Evolutionary conservation across 2,888 invertebrate species (phyloP), one percentile per base, ranked within the genome.

Genomic region (Drosophila fungiperda): DNA sequence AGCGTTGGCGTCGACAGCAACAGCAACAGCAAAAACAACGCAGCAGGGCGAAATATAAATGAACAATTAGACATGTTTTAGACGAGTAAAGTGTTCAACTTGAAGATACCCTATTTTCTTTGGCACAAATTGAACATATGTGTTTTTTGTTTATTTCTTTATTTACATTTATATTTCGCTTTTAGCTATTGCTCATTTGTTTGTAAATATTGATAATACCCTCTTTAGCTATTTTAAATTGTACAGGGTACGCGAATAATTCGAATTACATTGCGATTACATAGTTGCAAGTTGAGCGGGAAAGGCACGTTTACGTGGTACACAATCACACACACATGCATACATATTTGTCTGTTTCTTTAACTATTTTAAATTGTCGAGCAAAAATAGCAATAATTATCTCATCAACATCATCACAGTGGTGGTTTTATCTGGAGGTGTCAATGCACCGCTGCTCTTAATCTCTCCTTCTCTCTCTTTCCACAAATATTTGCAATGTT

Each of bases 401-500:
- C 15, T 45, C 23, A 45, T 45, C 12, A 23, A 23, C 45, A 45
- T 8, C 23, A 45, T 42, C n/a, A 38, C 17, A 42, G 45, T 23
- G 45, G 23, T 45, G 45, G 8, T 45, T 45, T 45, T 45, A 45
- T 45, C 45, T 45, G 45, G 45, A 45, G 45, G 15, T 45, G 45
- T 45, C 45, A 45, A 45, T 45, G 45, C 45, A 23, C 45, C 23
- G 8, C 45, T 45, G 23, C 45, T 45, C 23, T 45, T 45, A 45
- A 23, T 45, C 23, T 45, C 45, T 45, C 23, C 40, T 40, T 35
- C 35, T 35, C 11, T 35, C 9, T 50, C 20, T 26, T 20, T 20
- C 26, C 40, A 52, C 64, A 69, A 69, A 69, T 73, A 73, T 73
- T 73, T 73, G 60, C 72, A 40, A 11, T 73, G 61, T 42, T 71